These are phyloP conservation scores for Dryadula phaetusa DNA, from an alignment of 2,888 invertebrate genomes.

Conservation along the genomic window DNA sequence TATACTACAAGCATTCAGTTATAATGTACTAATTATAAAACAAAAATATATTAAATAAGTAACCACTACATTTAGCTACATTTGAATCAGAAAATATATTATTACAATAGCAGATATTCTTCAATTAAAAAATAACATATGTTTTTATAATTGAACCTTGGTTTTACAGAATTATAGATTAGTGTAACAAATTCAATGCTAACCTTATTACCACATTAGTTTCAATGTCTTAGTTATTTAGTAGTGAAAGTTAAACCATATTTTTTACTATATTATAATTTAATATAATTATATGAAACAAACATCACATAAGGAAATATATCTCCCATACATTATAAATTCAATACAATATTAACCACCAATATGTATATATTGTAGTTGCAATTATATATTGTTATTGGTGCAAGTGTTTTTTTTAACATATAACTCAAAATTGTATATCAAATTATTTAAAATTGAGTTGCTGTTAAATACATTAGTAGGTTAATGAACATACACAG, in stretches of 20 bases:
- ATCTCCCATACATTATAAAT: not conserved
- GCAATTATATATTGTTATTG: not conserved
- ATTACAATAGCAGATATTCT: not conserved
- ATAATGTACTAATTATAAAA: too few species aligned
- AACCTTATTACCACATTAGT: slow-evolving; percentile 12
- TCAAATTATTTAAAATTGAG: not conserved
- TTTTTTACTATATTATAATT: not conserved
- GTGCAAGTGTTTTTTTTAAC: not conserved
- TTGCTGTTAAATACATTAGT: slow-evolving; percentile 8
- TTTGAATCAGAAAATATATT: too few species aligned
- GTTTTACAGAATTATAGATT: slow-evolving; percentile 1
- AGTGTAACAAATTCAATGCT: slow-evolving; percentile 14
- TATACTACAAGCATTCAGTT: too few species aligned
- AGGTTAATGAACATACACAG: slow-evolving; percentile 15
- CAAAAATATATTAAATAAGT: too few species aligned
- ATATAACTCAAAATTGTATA: not conserved
- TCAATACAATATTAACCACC: too few species aligned
- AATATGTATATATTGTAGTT: too few species aligned
- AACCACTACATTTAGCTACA: too few species aligned
- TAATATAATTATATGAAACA: not conserved
- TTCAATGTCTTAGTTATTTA: not conserved
- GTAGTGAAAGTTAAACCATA: not conserved
- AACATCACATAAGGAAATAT: not conserved
- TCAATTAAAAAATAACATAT: not conserved
- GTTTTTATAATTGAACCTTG: not conserved